Percentiles rank a stretch among this genome's conserved stretches.
phyloP scores from a whole-genome alignment of 2,888 invertebrate species.

The Idaea aversata region DNA sequence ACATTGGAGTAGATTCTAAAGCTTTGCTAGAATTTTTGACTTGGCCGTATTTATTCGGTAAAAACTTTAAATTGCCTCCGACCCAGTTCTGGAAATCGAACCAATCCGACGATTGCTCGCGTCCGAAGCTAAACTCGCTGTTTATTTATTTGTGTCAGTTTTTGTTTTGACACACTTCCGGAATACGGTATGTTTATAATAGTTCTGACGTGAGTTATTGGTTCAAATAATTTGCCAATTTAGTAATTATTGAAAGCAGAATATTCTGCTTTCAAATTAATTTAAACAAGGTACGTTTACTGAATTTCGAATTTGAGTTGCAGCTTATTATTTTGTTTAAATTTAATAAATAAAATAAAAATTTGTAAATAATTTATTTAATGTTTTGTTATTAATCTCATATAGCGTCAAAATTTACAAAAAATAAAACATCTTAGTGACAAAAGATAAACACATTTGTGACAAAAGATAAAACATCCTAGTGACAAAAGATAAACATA shows the following conservation, averaged over 20 bases:
- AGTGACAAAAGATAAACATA: too few relatives aligned
- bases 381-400: too few relatives aligned
- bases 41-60: slow-evolving; percentile 67
- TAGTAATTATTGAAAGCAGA: background rate
- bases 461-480: too few relatives aligned
- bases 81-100: slow-evolving; percentile 70
- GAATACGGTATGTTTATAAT: slow-evolving; percentile 5
- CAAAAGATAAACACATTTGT: too few relatives aligned
- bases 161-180: slow-evolving; percentile 39
- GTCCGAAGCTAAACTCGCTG: slow-evolving; percentile 50
- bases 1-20: slow-evolving; percentile 45
- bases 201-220: background rate
- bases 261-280: background rate
- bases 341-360: too few relatives aligned
- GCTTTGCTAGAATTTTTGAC: slow-evolving; percentile 59
- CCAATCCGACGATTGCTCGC: slow-evolving; percentile 66
- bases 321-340: too few relatives aligned
- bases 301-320: too few relatives aligned
- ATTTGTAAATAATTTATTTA: too few relatives aligned
- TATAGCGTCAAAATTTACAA: too few relatives aligned
- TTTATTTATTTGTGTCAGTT: slow-evolving; percentile 50
- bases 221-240: background rate
- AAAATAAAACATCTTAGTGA: too few relatives aligned
- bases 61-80: slow-evolving; percentile 77
- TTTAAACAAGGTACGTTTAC: background rate